Percentiles rank a stretch among this genome's conserved stretches.
Conservation (phyloP, 1,140 invertebrate species). For the Nasonia giraulti region DNA sequence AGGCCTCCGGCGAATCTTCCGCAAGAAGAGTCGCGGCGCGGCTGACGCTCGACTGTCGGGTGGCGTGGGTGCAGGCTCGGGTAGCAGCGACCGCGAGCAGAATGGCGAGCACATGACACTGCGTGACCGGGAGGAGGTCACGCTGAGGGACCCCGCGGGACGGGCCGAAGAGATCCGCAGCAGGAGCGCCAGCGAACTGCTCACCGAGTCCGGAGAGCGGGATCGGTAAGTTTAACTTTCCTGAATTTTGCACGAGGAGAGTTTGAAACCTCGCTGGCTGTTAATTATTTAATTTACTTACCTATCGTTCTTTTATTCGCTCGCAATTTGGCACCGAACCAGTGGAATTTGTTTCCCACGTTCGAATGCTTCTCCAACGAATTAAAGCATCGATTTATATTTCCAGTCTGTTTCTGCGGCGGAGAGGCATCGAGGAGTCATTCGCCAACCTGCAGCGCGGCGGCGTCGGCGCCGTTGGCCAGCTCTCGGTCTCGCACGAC, state of each 20-base stretch:
- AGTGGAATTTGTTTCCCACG: no score
- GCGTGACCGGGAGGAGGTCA: conserved; percentile 69
- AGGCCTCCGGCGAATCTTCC: conserved; percentile 82
- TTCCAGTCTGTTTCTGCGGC: conserved; percentile 64
- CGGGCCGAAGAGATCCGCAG: conserved; percentile 76
- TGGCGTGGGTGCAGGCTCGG: conserved; percentile 48
- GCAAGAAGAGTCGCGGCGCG: conserved; percentile 75
- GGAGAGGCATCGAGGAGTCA: conserved; percentile 63
- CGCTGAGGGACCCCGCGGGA: conserved; percentile 69
- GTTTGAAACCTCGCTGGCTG: no score
- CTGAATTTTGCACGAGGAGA: no score
- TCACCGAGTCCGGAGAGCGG: conserved; percentile 70
- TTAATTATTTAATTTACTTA: no score
- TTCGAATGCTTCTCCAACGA: no score
- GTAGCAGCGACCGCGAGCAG: conserved; percentile 50
- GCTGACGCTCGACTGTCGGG: conserved; percentile 61
- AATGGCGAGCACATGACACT: conserved; percentile 61
- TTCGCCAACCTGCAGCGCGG: conserved; percentile 65
- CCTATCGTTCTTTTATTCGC: no score
- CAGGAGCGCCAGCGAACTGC: conserved; percentile 81
- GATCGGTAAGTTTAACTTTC: conserved; percentile 34
- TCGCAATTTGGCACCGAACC: no score
- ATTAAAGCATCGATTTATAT: background rate
- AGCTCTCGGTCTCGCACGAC: conserved; percentile 84
- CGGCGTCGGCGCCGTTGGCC: conserved; percentile 63